Evolutionary conservation across 1,140 invertebrate genomes (phyloP).

Genomic region (Daktulosphaira vitifoliae): DNA sequence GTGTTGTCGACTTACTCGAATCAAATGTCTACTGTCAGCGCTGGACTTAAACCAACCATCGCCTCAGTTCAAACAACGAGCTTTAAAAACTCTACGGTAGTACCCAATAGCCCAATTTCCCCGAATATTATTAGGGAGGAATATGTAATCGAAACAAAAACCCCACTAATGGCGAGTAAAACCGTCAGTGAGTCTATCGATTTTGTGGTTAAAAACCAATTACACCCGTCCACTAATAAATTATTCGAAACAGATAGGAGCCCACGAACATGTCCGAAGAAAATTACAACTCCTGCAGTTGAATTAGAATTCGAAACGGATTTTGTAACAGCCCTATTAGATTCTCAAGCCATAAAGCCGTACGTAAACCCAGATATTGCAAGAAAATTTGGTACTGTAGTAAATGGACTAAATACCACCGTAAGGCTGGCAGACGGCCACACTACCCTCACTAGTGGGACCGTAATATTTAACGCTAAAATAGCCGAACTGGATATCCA

Average conservation of each 20-base stretch:
- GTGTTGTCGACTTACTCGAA: too few species aligned
- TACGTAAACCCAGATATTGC: neutral
- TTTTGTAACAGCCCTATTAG: neutral
- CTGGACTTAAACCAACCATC: too few species aligned
- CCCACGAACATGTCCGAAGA: neutral
- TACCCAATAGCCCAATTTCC: too few species aligned
- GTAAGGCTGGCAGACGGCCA: neutral
- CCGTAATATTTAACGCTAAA: neutral
- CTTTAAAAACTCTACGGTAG: too few species aligned
- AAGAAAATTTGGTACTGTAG: too few species aligned
- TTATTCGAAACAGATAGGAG: too few species aligned
- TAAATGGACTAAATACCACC: neutral
- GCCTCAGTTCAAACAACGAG: too few species aligned
- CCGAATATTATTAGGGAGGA: too few species aligned
- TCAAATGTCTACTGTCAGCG: too few species aligned
- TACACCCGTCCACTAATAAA: neutral
- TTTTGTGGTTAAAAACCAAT: neutral
- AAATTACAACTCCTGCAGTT: neutral
- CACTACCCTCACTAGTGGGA: neutral
- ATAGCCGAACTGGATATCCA: neutral
- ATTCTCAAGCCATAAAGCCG: neutral
- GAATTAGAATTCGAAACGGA: neutral
- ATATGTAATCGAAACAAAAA: neutral
- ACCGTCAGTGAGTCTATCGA: neutral
- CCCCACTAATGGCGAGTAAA: neutral